Conservation (phyloP, 2,888 invertebrate genomes). For the Euclidia mi region DNA sequence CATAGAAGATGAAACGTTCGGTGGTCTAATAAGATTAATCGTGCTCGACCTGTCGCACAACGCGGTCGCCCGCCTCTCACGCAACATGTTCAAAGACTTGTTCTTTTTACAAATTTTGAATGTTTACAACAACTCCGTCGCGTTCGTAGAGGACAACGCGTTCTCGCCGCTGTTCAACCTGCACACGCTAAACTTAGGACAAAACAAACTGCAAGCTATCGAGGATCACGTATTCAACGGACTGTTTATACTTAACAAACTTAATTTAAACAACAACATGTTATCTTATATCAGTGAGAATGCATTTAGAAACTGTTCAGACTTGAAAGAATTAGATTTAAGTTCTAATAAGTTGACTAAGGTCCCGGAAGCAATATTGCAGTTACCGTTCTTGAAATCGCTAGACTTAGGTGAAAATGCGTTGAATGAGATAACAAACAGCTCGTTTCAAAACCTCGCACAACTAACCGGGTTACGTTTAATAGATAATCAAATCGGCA, state of each 20-base stretch:
- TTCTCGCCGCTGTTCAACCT: slow-evolving; percentile 96
- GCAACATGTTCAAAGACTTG: slow-evolving; percentile 95
- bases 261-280: slow-evolving; percentile 95
- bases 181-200: slow-evolving; percentile 96
- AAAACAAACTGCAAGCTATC: slow-evolving; percentile 95
- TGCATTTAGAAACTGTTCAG: slow-evolving; percentile 96
- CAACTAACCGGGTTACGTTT: slow-evolving; percentile 96
- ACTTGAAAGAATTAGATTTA: slow-evolving; percentile 96
- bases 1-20: slow-evolving; percentile 96
- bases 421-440: slow-evolving; percentile 95
- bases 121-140: slow-evolving; percentile 95
- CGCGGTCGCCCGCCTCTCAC: slow-evolving; percentile 94
- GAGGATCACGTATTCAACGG: slow-evolving; percentile 96
- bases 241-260: slow-evolving; percentile 94
- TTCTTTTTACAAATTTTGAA: slow-evolving; percentile 96
- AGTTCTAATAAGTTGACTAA: slow-evolving; percentile 95
- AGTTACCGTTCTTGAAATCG: slow-evolving; percentile 95
- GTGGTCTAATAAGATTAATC: slow-evolving; percentile 95
- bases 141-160: slow-evolving; percentile 95
- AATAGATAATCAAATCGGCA: slow-evolving; percentile 97
- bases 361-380: slow-evolving; percentile 96
- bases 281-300: slow-evolving; percentile 94
- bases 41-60: slow-evolving; percentile 96
- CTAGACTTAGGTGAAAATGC: slow-evolving; percentile 98
- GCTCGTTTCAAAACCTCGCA: slow-evolving; percentile 95